Conservation (phyloP, 1,140 invertebrate genomes). For the Cephus cinctus region DNA sequence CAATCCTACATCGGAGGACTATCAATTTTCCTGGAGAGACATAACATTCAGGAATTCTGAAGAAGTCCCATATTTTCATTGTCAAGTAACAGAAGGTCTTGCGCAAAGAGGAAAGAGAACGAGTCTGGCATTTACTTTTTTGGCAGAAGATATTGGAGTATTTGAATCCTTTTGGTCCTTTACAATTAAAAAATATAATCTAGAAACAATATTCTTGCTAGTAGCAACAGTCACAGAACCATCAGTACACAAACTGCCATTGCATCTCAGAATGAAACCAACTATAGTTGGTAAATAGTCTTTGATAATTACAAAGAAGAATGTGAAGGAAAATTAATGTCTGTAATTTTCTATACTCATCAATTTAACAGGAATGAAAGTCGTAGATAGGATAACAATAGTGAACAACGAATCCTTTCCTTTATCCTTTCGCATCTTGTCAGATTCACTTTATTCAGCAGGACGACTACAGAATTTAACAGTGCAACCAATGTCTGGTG, state of each 20-base stretch:
- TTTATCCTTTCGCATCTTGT: conserved; percentile 37
- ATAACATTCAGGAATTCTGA: conserved; percentile 12
- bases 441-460: conserved; percentile 40
- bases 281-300: conserved; percentile 34
- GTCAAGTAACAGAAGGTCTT: conserved; percentile 34
- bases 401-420: conserved; percentile 44
- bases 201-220: conserved; percentile 43
- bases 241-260: conserved; percentile 33
- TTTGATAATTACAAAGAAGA: neutral
- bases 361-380: conserved; percentile 21
- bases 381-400: conserved; percentile 28
- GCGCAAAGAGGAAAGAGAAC: conserved; percentile 39
- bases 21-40: conserved; percentile 42
- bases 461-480: conserved; percentile 35
- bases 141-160: conserved; percentile 40
- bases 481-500: conserved; percentile 43
- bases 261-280: conserved; percentile 38
- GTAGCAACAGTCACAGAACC: conserved; percentile 48
- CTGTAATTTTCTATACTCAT: neutral
- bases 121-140: conserved; percentile 42
- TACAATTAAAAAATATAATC: conserved; percentile 42
- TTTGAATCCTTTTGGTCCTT: conserved; percentile 53
- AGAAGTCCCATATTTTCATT: conserved; percentile 43
- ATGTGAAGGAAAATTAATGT: neutral
- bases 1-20: conserved; percentile 47